Conservation (phyloP, 2,797 vertebrate genomes). For the Hozukius guyotensis region DNA sequence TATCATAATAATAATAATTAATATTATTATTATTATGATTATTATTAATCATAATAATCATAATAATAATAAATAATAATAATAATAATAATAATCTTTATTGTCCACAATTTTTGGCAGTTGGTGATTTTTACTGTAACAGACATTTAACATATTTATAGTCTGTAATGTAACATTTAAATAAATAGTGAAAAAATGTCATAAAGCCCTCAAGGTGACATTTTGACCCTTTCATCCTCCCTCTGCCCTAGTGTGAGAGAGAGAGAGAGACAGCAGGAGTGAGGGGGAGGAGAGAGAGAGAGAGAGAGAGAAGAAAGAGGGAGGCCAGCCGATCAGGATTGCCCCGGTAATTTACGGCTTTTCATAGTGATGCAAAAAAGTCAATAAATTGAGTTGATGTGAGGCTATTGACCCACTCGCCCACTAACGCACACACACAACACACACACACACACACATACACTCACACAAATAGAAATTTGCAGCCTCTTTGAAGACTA, state of each 20-base stretch:
- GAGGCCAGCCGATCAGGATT: constrained; percentile 26
- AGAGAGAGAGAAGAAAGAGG: constrained; percentile 11
- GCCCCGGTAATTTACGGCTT: constrained; percentile 67
- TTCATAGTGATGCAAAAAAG: constrained; percentile 78
- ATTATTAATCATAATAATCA: no score
- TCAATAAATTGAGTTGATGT: constrained; percentile 70
- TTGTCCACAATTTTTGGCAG: no score
- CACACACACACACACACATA: background rate
- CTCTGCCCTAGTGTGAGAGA: no score
- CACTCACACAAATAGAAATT: background rate
- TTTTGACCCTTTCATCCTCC: no score
- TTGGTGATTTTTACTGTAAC: no score
- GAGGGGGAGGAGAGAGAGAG: background rate
- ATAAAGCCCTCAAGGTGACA: no score
- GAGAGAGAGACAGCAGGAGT: background rate
- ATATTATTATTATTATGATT: accelerated
- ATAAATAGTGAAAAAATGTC: no score
- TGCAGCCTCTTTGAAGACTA: constrained; percentile 6
- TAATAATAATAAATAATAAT: no score
- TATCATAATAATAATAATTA: no score
- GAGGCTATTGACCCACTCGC: constrained; percentile 25
- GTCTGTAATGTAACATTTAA: no score
- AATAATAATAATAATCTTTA: no score
- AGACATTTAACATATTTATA: no score
- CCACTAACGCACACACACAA: background rate